phyloP scores from a whole-genome alignment of 2,797 vertebrate genomes.

The Pygocentrus nattereri region DNA sequence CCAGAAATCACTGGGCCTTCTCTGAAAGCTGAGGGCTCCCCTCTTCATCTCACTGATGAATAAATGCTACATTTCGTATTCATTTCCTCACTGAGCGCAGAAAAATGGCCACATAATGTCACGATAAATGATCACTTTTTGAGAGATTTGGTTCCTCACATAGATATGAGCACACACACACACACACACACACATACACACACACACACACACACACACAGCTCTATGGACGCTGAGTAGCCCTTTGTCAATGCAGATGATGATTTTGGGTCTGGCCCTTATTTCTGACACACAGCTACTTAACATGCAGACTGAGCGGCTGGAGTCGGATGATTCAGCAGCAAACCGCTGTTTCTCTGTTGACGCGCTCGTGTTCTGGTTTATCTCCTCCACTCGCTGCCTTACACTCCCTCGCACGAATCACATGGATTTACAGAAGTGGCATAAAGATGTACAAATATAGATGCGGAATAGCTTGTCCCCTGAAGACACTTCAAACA shows the following conservation, averaged over 20 bases:
- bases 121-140: too few relatives aligned
- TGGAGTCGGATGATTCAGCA: slow-evolving; percentile 16
- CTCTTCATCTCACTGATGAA: too few relatives aligned
- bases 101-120: too few relatives aligned
- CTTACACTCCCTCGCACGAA: not conserved
- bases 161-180: not conserved
- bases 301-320: slow-evolving; percentile 13
- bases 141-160: not conserved
- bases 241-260: not conserved
- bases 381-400: not conserved
- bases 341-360: not conserved
- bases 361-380: not conserved
- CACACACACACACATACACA: not conserved
- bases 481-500: not conserved
- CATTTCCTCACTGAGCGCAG: too few relatives aligned
- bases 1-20: too few relatives aligned
- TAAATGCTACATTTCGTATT: too few relatives aligned
- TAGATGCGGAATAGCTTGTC: not conserved
- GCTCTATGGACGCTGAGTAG: not conserved
- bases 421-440: not conserved
- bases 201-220: not conserved
- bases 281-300: slow-evolving; percentile 24
- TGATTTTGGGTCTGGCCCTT: not conserved
- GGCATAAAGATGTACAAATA: not conserved
- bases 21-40: too few relatives aligned